These are phyloP conservation scores for Cinclus mexicanus DNA, from an alignment of 2,113 vertebrate genomes.

Conservation along the genomic window DNA sequence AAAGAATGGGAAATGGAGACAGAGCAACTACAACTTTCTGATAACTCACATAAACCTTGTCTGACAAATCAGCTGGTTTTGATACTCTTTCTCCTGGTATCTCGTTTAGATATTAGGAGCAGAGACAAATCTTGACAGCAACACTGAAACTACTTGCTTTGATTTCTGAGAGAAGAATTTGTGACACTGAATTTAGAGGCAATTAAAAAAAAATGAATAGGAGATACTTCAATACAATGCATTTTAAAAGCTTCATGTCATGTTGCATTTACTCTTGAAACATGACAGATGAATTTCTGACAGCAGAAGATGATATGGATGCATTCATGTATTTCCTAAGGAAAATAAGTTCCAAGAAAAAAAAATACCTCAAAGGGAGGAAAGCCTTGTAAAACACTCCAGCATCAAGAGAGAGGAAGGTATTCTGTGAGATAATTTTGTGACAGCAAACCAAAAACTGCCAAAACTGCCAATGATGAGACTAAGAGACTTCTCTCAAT, in stretches of 20 bases:
- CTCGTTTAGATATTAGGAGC: neutral
- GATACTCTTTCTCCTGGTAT: neutral
- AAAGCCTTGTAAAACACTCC: neutral
- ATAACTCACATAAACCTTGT: neutral
- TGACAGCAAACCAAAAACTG: neutral
- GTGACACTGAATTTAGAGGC: neutral
- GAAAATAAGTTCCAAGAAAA: neutral
- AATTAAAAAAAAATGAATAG: neutral
- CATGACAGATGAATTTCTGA: neutral
- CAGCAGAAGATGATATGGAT: neutral
- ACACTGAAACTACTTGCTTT: neutral
- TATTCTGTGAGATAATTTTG: neutral
- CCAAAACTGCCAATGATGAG: neutral
- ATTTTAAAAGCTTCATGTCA: neutral
- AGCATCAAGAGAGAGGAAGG: neutral
- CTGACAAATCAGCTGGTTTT: neutral
- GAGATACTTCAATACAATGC: neutral
- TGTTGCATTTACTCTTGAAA: neutral
- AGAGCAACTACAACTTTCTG: neutral
- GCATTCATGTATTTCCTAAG: neutral
- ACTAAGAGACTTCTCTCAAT: neutral
- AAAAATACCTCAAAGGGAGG: neutral
- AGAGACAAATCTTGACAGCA: neutral
- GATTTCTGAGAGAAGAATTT: neutral
- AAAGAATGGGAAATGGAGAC: neutral